A percentile compares a stretch with the other conserved stretches of the same genome.
These are phyloP conservation scores for Hystrix cristata DNA, from an alignment of 2,113 vertebrate species.

Conservation along the genomic window DNA sequence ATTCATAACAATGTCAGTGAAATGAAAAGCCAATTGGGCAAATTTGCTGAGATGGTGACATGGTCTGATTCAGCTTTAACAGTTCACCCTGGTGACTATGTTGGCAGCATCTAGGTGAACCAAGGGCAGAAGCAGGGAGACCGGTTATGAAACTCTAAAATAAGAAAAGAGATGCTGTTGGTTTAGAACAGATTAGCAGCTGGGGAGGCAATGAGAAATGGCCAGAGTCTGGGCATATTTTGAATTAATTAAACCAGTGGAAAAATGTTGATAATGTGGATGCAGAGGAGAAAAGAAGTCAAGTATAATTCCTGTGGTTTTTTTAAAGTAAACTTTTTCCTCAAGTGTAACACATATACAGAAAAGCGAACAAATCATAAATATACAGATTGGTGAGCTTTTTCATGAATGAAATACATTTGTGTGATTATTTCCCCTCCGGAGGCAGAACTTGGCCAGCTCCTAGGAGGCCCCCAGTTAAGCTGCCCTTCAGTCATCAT, in stretches of 20 bases:
- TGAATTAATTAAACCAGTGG: not conserved
- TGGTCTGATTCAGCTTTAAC: not conserved
- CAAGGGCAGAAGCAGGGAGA: not conserved
- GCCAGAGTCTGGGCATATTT: not conserved
- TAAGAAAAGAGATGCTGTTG: not conserved
- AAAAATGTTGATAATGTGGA: conserved; percentile 27
- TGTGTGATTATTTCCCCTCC: not conserved
- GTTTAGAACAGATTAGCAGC: not conserved
- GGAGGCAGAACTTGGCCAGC: not conserved
- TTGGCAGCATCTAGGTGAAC: not conserved
- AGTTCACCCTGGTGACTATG: not conserved
- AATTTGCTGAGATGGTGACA: not conserved
- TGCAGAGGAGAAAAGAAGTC: not conserved
- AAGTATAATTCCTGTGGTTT: not conserved
- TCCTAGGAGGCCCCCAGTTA: not conserved
- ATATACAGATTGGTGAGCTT: not conserved
- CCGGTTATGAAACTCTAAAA: not conserved
- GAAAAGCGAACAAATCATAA: not conserved
- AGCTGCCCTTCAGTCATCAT: not conserved
- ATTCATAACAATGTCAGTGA: not conserved
- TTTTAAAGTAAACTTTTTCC: not conserved
- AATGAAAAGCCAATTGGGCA: not conserved
- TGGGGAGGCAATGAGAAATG: not conserved
- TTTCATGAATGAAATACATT: not conserved
- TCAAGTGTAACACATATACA: not conserved